Base-by-base conservation (phyloP, 2,113 vertebrate genomes). In the Chrysemys picta region DNA sequence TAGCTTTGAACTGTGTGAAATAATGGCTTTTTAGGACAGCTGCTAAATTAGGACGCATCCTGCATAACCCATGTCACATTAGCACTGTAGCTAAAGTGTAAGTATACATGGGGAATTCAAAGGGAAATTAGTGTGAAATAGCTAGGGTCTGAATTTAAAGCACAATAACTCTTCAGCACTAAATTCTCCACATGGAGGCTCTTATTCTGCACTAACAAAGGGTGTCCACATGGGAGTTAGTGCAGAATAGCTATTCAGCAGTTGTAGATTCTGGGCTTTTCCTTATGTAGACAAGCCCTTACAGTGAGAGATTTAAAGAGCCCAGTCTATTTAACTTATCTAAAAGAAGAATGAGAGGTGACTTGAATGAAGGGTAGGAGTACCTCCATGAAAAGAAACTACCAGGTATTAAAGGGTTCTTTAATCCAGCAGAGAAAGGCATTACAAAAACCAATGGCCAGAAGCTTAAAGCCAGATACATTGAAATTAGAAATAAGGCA, bases 11-110 rank as follows among this genome's bases (percentile, higher is more conserved):
- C 65, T 4, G n/a, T 75, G 12, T 13, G 50, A 89, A 81, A 35
- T 49, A 75, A 82, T 0, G 94, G 82, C 54, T 94, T 96, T 96
- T 59, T 31, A 94, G 89, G 80, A 93, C 95, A 91, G 80, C 69
- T 76, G 52, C 56, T 91, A 85, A 88, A 93, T 82, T 88, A 87
- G 86, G 94, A 84, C 95, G 87, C 90, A 95, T 87, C 59, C 59
- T 85, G 42, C 5, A 3, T 52, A 35, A 47, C 50, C 69, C 4
- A 1, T n/a, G 93, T 54, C 50, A 81, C 27, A 86, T 80, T 0
- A 83, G 76, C 1, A 1, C 54, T 81, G 52, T 1, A 85, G 57
- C 47, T 86, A 92, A 95, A 82, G 53, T 91, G 75, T 79, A 76
- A 86, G 19, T 76, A 85, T 54, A 69, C 35, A 69, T 4, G 2